phyloP scores from a whole-genome alignment of 1,140 invertebrate species.

The Drosophila repleta region DNA sequence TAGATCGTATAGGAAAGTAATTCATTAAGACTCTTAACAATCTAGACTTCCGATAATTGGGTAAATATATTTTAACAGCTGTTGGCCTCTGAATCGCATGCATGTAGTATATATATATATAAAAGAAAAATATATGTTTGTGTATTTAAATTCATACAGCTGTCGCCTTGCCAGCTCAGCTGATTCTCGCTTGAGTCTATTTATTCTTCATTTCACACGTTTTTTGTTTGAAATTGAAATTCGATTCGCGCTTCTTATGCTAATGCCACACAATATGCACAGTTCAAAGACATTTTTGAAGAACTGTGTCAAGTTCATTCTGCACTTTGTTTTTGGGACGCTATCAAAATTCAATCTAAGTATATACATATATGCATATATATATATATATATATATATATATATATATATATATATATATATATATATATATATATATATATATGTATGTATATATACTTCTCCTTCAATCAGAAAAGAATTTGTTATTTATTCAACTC shows the following conservation, averaged over 20 bases:
- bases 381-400: constrained; percentile 3
- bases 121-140: neutral
- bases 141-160: constrained; percentile 6
- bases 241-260: constrained; percentile 48
- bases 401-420: neutral
- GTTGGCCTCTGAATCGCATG: constrained; percentile 23
- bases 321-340: constrained; percentile 21
- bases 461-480: constrained; percentile 26
- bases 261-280: constrained; percentile 39
- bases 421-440: constrained; percentile 9
- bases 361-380: constrained; percentile 25
- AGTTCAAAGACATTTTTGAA: constrained; percentile 21
- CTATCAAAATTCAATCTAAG: constrained; percentile 55
- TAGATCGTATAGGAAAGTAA: neutral
- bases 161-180: constrained; percentile 22
- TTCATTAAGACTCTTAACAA: neutral
- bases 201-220: constrained; percentile 21
- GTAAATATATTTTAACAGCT: constrained; percentile 1
- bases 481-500: constrained; percentile 52
- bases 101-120: constrained; percentile 4
- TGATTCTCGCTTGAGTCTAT: constrained; percentile 60
- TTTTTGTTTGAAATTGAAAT: constrained; percentile 53
- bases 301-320: constrained; percentile 73
- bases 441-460: constrained; percentile 2
- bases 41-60: neutral